Evolutionary conservation across 2,888 invertebrate genomes (phyloP), one percentile per base, ranked within the genome.

Genomic region (Plebejus melissa): DNA sequence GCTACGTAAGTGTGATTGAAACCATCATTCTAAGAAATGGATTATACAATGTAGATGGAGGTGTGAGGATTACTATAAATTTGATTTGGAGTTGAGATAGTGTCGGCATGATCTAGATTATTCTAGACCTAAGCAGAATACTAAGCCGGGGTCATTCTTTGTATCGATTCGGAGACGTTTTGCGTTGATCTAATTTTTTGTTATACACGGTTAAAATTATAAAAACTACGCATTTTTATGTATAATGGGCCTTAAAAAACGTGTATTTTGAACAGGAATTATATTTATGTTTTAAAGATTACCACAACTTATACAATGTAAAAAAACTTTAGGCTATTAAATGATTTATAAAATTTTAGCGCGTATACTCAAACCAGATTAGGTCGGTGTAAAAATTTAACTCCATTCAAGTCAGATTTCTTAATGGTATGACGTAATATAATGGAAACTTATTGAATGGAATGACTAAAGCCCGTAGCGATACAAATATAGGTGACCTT

Each of bases 91-190:
- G 58, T 7, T 22, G 60, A 60, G 60, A 28, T 28, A 60, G 28
- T 58, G 22, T 11, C 60, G 60, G n/a, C 69, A 69, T 22, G n/a
- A 36, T 69, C 69, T n/a, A 36, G 69, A 69, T 69, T 38, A 69
- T 69, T 69, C 69, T 69, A 69, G 69, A 69, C 69, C 38, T 6
- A 16, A 69, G 38, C 32, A 16, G 69, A 16, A n/a, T 69, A 36
- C 32, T 36, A 36, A 69, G 16, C 22, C 70, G n/a, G 4, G 70
- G 70, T 5, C 7, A n/a, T 2, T n/a, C 36, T 69, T 13, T n/a
- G 69, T 41, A 70, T 38, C 38, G 69, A 70, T 70, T 46, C 4
- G 4, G 69, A 60, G 60, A 28, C n/a, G 46, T 46, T 54, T 41
- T 70, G 70, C 46, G 70, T 22, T 70, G 46, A 22, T 41, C n/a